Percentiles rank a stretch among this genome's conserved stretches.
These are phyloP conservation scores for Hermaeophaga mercurialis DNA, from an alignment of 2,888 invertebrate genomes.

Conservation along the genomic window DNA sequence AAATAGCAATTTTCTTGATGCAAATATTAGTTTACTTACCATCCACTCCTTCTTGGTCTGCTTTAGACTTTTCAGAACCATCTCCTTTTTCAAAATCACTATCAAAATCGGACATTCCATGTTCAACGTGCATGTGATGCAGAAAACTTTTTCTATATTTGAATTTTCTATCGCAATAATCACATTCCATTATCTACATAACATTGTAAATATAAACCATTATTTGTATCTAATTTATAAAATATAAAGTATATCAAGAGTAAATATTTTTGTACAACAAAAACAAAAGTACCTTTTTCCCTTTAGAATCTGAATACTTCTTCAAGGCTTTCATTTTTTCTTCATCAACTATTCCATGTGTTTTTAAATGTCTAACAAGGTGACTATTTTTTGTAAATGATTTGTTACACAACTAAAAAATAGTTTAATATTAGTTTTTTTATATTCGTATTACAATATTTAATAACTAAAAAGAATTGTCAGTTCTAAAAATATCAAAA, in stretches of 20 bases:
- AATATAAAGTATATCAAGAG: too few relatives aligned
- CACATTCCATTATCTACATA: constrained; percentile 54
- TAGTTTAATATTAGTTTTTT: too few relatives aligned
- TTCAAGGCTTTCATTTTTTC: constrained; percentile 31
- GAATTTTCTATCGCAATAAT: constrained; percentile 58
- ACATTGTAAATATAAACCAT: too few relatives aligned
- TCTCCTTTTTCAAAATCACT: constrained; percentile 41
- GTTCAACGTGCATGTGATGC: constrained; percentile 57
- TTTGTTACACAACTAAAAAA: constrained; percentile 52
- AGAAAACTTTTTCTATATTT: constrained; percentile 57
- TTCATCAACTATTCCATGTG: constrained; percentile 46
- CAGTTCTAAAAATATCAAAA: too few relatives aligned
- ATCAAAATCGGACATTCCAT: constrained; percentile 54
- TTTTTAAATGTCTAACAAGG: constrained; percentile 49
- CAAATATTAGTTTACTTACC: too few relatives aligned
- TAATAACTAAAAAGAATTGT: too few relatives aligned
- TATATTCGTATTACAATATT: too few relatives aligned
- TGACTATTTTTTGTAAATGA: constrained; percentile 52
- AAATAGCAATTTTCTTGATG: not conserved
- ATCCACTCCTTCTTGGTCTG: constrained; percentile 12
- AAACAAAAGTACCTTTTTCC: constrained; percentile 43
- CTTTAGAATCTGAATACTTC: constrained; percentile 34
- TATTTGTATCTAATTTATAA: too few relatives aligned
- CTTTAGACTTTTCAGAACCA: constrained; percentile 1
- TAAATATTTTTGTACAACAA: not conserved